Percentiles rank a stretch among this genome's conserved stretches.
Conservation (phyloP, 2,113 vertebrate species). For the Monopterus albus region DNA sequence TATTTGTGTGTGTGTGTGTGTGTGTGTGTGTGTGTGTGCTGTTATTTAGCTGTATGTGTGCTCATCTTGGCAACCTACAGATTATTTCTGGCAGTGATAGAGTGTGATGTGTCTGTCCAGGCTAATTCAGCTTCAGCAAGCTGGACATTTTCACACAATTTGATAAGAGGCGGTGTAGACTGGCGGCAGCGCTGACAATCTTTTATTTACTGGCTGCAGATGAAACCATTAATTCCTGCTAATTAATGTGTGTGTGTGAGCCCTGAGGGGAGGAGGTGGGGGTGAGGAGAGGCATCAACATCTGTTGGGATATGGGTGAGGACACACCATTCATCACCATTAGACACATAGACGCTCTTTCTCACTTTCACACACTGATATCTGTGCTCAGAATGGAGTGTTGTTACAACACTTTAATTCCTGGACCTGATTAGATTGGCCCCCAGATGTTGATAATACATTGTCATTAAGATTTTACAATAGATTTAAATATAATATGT, state of each 20-base stretch:
- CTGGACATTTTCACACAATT: slow-evolving; percentile 79
- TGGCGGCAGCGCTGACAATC: slow-evolving; percentile 68
- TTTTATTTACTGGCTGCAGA: slow-evolving; percentile 79
- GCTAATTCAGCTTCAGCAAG: slow-evolving; percentile 70
- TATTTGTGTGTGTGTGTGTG: neutral
- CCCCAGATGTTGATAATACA: neutral
- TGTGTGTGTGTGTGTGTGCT: neutral
- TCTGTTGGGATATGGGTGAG: no score
- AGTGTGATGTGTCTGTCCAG: slow-evolving; percentile 72
- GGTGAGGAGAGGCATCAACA: slow-evolving; percentile 55
- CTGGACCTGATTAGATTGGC: neutral
- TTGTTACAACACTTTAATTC: no score
- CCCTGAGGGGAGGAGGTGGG: slow-evolving; percentile 57
- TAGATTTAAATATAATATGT: no score
- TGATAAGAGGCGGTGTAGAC: slow-evolving; percentile 74
- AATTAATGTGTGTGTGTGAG: slow-evolving; percentile 80
- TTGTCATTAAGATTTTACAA: no score
- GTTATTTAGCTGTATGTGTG: slow-evolving; percentile 36
- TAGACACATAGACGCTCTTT: slow-evolving; percentile 60
- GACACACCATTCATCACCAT: slow-evolving; percentile 77
- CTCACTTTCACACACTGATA: neutral
- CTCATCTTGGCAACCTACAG: slow-evolving; percentile 63
- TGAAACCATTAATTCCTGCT: slow-evolving; percentile 81
- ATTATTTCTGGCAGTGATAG: slow-evolving; percentile 74
- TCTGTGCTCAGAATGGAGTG: slow-evolving; percentile 6